Evolutionary conservation across 2,888 invertebrate genomes (phyloP), one percentile per base, ranked within the genome.

Genomic region (Chromoteleia sp.): DNA sequence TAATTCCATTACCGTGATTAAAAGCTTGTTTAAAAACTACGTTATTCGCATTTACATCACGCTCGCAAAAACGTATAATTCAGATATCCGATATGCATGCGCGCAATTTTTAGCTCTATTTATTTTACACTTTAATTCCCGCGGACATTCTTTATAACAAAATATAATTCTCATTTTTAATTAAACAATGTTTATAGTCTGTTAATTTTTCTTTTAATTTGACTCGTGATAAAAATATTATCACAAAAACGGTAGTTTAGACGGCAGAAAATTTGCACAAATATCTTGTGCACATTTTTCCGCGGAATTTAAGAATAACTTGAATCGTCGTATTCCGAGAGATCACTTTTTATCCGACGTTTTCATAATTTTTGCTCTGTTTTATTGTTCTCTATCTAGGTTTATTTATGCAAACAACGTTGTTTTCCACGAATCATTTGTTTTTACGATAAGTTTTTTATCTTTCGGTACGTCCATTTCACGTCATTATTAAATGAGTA

Each of bases 401-500:
- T 52, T 65, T 48, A 50, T 50, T 50, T 25, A 25, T 54, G 41
- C 19, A 29, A 54, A 39, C 17, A 52, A 25, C 14, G 48, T 15
- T 1, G 12, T 10, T 36, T 30, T 54, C 54, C 17, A 1, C 19
- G 19, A 48, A 19, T 43, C 17, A 25, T 41, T 14, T 19, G 45
- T 36, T 43, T 36, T 33, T 54, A 52, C 25, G 14, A 7, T 15
- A 50, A 48, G 41, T 12, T 61, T 68, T 68, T 43, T 52, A 6
- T 54, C 6, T 10, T 14, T 2, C 15, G 14, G 14, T 8, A 52
- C 19, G 50, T 52, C 50, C 56, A 67, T 52, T 33, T 68, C 61
- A 36, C 36, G 29, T 68, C 63, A 71, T 78, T 45, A 61, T 73
- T 43, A 30, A 52, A 79, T 45, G 50, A 67, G 7, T 45, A 54